Conservation (phyloP, 1,140 invertebrate species). For the Aphis gossypii region DNA sequence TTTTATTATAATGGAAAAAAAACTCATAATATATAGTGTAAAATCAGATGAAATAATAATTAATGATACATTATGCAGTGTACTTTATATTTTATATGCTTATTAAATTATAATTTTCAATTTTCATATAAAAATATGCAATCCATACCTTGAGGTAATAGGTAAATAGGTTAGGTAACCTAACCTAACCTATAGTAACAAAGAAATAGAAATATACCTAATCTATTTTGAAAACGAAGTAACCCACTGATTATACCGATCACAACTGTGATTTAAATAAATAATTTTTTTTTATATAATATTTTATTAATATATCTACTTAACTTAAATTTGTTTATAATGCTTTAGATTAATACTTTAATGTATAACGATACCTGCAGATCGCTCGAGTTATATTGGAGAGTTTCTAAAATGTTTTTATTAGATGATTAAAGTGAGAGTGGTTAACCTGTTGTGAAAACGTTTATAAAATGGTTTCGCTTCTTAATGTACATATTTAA, state of each 20-base stretch:
- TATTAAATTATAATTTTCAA: too few species aligned
- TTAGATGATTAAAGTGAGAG: neutral
- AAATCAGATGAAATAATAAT: too few species aligned
- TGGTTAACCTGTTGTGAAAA: neutral
- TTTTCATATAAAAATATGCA: too few species aligned
- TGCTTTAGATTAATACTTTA: neutral
- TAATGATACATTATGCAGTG: too few species aligned
- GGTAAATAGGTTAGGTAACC: too few species aligned
- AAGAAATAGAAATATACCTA: neutral
- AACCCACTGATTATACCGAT: neutral
- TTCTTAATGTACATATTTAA: neutral
- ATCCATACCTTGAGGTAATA: neutral
- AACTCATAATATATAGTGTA: too few species aligned
- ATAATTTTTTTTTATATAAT: neutral
- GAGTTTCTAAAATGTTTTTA: too few species aligned
- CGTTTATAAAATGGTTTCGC: neutral
- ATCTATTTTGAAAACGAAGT: too few species aligned
- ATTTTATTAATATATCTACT: neutral
- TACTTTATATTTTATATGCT: too few species aligned
- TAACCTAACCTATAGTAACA: neutral
- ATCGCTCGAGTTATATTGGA: neutral
- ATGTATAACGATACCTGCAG: neutral
- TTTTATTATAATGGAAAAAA: too few species aligned
- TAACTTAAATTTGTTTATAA: neutral
- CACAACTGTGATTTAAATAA: neutral